Evolutionary conservation across 2,888 invertebrate species (phyloP).

Genomic region (Stenichneumon culpator): DNA sequence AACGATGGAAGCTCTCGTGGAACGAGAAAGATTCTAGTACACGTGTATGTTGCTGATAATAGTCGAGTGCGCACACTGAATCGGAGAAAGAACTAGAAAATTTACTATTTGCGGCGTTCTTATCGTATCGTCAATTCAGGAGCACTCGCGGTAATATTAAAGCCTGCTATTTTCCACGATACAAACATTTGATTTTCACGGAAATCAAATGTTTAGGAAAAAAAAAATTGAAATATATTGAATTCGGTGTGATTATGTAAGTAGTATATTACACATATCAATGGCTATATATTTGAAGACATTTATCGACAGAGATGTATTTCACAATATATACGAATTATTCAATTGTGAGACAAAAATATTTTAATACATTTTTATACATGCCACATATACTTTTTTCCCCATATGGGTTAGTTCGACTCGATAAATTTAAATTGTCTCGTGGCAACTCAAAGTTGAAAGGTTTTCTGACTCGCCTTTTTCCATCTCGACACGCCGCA

Average conservation of each 20-base stretch:
- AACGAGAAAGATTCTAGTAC: constrained; percentile 33
- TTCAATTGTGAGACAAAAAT: not conserved
- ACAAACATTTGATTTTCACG: not conserved
- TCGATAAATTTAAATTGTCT: constrained; percentile 1
- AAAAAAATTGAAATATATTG: not conserved
- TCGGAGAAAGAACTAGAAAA: constrained; percentile 12
- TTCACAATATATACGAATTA: not conserved
- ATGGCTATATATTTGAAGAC: not conserved
- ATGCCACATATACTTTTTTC: too few relatives aligned
- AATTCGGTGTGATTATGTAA: not conserved
- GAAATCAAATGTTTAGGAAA: not conserved
- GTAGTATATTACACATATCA: not conserved
- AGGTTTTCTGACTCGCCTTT: constrained; percentile 32
- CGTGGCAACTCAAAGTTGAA: constrained; percentile 15
- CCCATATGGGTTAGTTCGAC: not conserved
- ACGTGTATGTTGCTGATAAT: constrained; percentile 34
- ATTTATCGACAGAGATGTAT: not conserved
- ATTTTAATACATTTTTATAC: too few relatives aligned
- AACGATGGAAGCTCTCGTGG: constrained; percentile 10
- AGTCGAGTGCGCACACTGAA: constrained; percentile 10
- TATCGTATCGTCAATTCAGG: not conserved
- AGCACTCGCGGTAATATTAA: not conserved
- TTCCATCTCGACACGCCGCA: constrained; percentile 8
- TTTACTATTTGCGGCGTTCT: constrained; percentile 15
- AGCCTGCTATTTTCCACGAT: not conserved